phyloP scores from a whole-genome alignment of 1,140 invertebrate species.

The Euura saliciscinereae region DNA sequence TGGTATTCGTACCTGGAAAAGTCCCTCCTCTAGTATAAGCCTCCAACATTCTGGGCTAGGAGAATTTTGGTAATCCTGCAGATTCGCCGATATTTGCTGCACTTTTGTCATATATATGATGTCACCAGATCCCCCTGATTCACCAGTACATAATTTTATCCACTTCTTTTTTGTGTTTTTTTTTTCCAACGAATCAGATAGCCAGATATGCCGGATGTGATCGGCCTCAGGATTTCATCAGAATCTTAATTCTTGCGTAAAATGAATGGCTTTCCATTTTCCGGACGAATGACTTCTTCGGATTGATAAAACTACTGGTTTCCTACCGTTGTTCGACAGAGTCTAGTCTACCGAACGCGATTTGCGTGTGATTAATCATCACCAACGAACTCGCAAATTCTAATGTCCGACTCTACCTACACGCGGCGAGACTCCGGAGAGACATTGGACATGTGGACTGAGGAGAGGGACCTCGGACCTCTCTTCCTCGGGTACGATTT shows the following conservation, averaged over 20 bases:
- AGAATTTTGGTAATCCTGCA: constrained; percentile 20
- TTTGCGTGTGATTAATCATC: no score
- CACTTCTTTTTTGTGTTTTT: no score
- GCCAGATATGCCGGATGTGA: no score
- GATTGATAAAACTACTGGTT: neutral
- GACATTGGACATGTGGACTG: neutral
- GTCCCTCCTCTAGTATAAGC: constrained; percentile 48
- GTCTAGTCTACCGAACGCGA: no score
- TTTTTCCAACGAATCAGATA: no score
- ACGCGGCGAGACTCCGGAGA: neutral
- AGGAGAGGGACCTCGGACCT: neutral
- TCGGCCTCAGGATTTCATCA: neutral
- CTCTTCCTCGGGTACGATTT: no score
- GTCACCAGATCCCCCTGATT: neutral
- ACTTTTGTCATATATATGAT: constrained; percentile 48
- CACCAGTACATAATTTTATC: neutral
- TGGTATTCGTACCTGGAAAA: constrained; percentile 46
- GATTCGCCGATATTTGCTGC: constrained; percentile 39
- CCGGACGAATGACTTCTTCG: neutral
- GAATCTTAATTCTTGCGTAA: neutral
- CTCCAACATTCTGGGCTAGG: constrained; percentile 52
- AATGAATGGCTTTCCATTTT: neutral
- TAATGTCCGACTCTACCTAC: neutral
- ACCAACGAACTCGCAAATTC: no score
- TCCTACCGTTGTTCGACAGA: no score